phyloP scores from a whole-genome alignment of 2,113 vertebrate species.

The Etheostoma cragini region DNA sequence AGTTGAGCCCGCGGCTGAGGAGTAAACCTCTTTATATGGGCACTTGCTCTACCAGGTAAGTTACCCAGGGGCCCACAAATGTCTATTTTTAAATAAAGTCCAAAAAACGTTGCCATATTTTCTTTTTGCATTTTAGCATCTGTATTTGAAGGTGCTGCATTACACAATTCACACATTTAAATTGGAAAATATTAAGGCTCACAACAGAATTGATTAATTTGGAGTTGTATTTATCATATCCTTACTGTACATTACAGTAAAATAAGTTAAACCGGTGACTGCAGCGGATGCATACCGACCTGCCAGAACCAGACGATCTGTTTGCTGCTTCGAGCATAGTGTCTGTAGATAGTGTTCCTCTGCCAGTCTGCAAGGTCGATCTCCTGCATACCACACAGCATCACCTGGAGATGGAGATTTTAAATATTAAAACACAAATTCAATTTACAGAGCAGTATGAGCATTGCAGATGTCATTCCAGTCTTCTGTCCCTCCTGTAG shows the following conservation, averaged over 20 bases:
- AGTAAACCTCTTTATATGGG: no score
- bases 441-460: not conserved
- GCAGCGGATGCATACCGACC: conserved; percentile 77
- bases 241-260: not conserved
- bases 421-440: not conserved
- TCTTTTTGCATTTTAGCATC: no score
- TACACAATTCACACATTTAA: no score
- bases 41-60: no score
- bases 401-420: conserved; percentile 84
- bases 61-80: no score
- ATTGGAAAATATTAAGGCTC: not conserved
- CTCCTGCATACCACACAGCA: conserved; percentile 99
- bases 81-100: no score
- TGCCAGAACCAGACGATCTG: conserved; percentile 99
- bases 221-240: not conserved
- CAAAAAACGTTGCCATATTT: no score
- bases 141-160: no score
- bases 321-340: conserved; percentile 95
- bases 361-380: conserved; percentile 98
- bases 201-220: not conserved
- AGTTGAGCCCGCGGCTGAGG: no score
- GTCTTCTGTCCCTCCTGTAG: not conserved
- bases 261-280: not conserved
- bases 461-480: no score
- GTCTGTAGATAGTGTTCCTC: conserved; percentile 94